Conservation (phyloP, 2,888 invertebrate genomes). For the Caenorhabditis sinica region DNA sequence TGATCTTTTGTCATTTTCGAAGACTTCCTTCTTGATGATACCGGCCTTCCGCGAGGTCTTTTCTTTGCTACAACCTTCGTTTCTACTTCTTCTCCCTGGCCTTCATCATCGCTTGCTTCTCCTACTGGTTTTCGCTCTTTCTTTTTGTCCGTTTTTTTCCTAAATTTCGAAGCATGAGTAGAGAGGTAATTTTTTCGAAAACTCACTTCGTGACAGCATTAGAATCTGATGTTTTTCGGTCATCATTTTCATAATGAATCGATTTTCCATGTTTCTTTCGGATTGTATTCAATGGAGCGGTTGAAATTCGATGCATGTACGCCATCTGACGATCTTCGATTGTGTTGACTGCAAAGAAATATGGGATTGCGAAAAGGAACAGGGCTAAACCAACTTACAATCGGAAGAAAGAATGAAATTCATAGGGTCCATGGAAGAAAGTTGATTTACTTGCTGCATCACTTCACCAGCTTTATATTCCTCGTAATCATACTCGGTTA, state of each 20-base stretch:
- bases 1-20: background rate
- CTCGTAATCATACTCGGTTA: slow-evolving; percentile 46
- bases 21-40: slow-evolving; percentile 19
- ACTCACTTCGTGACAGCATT: slow-evolving; percentile 17
- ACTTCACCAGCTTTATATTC: slow-evolving; percentile 57
- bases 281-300: slow-evolving; percentile 27
- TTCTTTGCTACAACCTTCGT: slow-evolving; percentile 10
- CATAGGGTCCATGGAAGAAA: slow-evolving; percentile 38
- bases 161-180: background rate
- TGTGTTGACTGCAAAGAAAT: slow-evolving; percentile 44
- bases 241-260: slow-evolving; percentile 39
- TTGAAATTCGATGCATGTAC: slow-evolving; percentile 47
- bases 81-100: slow-evolving; percentile 25
- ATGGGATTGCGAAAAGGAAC: background rate
- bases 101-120: slow-evolving; percentile 47
- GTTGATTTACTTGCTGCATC: slow-evolving; percentile 29
- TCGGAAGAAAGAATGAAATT: slow-evolving; percentile 39
- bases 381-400: slow-evolving; percentile 36
- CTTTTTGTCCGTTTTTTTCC: slow-evolving; percentile 41
- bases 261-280: slow-evolving; percentile 47
- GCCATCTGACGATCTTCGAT: slow-evolving; percentile 48
- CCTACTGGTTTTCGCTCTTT: slow-evolving; percentile 39
- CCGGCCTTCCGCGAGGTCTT: slow-evolving; percentile 40
- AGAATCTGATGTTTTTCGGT: slow-evolving; percentile 17
- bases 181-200: background rate